Base-by-base conservation (phyloP, 2,888 invertebrate species). In the Tetrapedia diversipes region DNA sequence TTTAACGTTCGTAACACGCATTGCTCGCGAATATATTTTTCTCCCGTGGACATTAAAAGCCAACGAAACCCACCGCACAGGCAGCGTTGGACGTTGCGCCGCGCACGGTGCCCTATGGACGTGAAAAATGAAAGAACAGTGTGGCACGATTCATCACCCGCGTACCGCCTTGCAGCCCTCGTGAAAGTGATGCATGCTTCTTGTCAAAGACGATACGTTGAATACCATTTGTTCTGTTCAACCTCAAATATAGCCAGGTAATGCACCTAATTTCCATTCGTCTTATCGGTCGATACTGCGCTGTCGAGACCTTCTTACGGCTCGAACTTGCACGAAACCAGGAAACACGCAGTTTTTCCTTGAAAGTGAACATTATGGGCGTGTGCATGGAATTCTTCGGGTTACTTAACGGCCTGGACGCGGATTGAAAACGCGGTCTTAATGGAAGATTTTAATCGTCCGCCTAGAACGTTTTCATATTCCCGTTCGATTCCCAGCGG, bases 121-220 rank as follows among this genome's bases (percentile, higher is more conserved):
- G 63, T 83, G 83, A 84, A 83, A 84, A 84, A 84, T 84, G 83
- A 77, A 83, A 78, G 81, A 81, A 76, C 73, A 75, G 56, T 32
- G 49, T 54, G 60, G 37, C 53, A 61, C 78, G 75, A 84, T 84
- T 76, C 81, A 84, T 84, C 83, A 80, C 43, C 39, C 68, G 69
- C 63, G 56, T 67, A 67, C 69, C 41, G 69, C 60, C n/a, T 71
- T 60, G 73, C 72, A 63, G 66, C 72, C 77, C 67, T 68, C 71
- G 82, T 80, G 77, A 82, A 84, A 80, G 83, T 83, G 80, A 83
- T 84, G 80, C 82, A 83, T 82, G 76, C 64, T 56, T 57, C 61
- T 69, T 77, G 79, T 75, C 83, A 63, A 67, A 72, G 65, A 81
- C 75, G 83, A 81, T 83, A 83, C 74, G 77, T 47, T 57, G 74